Evolutionary conservation across 2,797 vertebrate species (phyloP), one percentile per base, ranked within the genome.

Genomic region (Clarias fuscus): DNA sequence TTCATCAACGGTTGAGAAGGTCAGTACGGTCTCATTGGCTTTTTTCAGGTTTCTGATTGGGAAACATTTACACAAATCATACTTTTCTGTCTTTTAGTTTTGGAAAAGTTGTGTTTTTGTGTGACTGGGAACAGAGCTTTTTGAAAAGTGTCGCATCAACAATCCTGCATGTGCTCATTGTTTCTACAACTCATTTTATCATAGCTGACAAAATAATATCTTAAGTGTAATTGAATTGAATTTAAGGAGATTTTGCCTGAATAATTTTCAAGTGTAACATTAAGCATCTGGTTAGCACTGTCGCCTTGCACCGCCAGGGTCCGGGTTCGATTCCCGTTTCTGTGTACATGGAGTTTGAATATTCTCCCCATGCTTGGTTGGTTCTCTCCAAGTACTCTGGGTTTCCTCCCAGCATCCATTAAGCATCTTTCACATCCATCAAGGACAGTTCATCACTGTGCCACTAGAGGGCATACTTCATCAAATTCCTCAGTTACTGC

Each of bases 1-100:
- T 85, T 85, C 61, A 81, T 86, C 80, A 77, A 30, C 71, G 48
- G 78, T 4, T 79, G 75, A 83, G 53, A 85, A 84, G 15, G 83
- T 37, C 48, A 24, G 0, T 11, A 53, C 22, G 40, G 59, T 90
- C 87, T 62, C 59, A 67, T 80, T 71, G 68, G 27, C 43, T 75
- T n/a, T 85, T 61, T 43, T 24, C 40, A 72, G 22, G 43, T 73
- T 48, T 76, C 33, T 75, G 67, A 59, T 80, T 83, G 48, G 53
- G 76, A 85, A 79, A 85, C 13, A 14, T 56, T 56, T 14, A 56
- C 53, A 56, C 53, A 56, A 56, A 56, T 14, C 53, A 56, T 14
- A 56, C 53, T 14, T 56, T 56, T 56, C 53, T 56, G 53, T 56
- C 14, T 14, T 56, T 56, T 14, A 56, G 13, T 4, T 56, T 56